A percentile compares a stretch with the other conserved stretches of the same genome.
Evolutionary conservation across 1,140 invertebrate genomes (phyloP).

Genomic region (Euborellia annulipes): DNA sequence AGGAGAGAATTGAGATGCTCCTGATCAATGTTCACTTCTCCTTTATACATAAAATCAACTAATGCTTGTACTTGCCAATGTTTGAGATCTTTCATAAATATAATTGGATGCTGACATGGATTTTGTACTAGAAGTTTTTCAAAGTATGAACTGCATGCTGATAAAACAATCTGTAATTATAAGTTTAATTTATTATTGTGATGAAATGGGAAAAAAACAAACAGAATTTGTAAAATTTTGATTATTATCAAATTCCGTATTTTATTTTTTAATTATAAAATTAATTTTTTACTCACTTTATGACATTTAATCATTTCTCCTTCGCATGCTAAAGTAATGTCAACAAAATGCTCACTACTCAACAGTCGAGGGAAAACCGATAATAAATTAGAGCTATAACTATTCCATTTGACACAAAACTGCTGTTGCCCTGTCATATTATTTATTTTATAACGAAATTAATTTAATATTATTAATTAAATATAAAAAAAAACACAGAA

Average conservation of each 20-base stretch:
- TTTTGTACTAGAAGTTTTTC: slow-evolving; percentile 29
- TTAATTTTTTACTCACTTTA: slow-evolving; percentile 41
- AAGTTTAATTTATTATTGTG: too few species aligned
- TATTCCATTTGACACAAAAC: slow-evolving; percentile 75
- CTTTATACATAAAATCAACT: slow-evolving; percentile 77
- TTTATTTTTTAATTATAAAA: too few species aligned
- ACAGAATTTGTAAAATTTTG: too few species aligned
- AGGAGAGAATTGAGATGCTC: slow-evolving; percentile 61
- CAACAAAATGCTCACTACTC: slow-evolving; percentile 71
- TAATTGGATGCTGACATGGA: slow-evolving; percentile 29
- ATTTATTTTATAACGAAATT: too few species aligned
- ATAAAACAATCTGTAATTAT: slow-evolving; percentile 25
- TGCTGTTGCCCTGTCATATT: slow-evolving; percentile 18
- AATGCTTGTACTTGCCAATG: slow-evolving; percentile 61
- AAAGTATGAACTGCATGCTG: slow-evolving; percentile 31
- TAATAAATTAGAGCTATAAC: slow-evolving; percentile 69
- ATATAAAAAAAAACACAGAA: too few species aligned
- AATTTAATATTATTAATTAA: too few species aligned
- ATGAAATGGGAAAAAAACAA: slow-evolving; percentile 20
- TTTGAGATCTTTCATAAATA: slow-evolving; percentile 29
- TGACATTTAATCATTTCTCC: slow-evolving; percentile 74
- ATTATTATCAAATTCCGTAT: too few species aligned
- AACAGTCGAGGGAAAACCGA: slow-evolving; percentile 60
- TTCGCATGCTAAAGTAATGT: slow-evolving; percentile 78
- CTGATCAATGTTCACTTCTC: slow-evolving; percentile 70